A percentile compares a stretch with the other conserved stretches of the same genome.
phyloP scores from a whole-genome alignment of 2,113 vertebrate species.

The Ciconia boyciana region DNA sequence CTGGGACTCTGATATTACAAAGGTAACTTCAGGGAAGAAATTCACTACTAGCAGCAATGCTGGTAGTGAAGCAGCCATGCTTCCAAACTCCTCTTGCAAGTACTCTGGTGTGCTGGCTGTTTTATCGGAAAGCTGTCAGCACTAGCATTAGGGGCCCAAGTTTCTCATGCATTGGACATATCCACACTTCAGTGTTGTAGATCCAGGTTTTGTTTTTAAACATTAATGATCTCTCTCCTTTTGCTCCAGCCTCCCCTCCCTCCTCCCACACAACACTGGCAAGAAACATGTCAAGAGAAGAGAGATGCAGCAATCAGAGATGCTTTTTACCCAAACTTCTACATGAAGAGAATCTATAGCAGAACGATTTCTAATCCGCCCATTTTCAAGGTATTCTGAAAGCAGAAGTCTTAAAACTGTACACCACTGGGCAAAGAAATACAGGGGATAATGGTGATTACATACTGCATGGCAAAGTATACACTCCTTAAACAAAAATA shows the following conservation, averaged over 20 bases:
- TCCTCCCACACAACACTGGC: not conserved
- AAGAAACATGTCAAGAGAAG: constrained; percentile 2
- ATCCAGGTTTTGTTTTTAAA: not conserved
- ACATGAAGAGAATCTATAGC: not conserved
- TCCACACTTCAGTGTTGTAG: not conserved
- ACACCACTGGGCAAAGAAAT: not conserved
- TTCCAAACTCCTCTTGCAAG: not conserved
- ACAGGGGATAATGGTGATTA: not conserved
- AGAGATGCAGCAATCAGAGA: constrained; percentile 13
- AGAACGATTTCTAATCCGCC: not conserved
- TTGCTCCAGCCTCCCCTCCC: not conserved
- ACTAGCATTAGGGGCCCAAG: not conserved
- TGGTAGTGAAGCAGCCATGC: not conserved
- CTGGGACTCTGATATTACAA: constrained; percentile 56
- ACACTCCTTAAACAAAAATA: constrained; percentile 52
- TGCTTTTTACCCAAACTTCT: not conserved
- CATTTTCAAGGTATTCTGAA: constrained; percentile 2
- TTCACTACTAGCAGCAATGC: not conserved
- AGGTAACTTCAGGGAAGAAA: not conserved
- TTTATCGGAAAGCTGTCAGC: not conserved
- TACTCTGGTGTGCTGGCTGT: not conserved
- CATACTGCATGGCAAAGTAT: constrained; percentile 41
- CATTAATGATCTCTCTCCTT: not conserved
- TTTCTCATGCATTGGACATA: not conserved
- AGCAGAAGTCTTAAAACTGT: constrained; percentile 19